Base-by-base conservation (phyloP, 1,140 invertebrate genomes). In the Saccostrea cuccullata region DNA sequence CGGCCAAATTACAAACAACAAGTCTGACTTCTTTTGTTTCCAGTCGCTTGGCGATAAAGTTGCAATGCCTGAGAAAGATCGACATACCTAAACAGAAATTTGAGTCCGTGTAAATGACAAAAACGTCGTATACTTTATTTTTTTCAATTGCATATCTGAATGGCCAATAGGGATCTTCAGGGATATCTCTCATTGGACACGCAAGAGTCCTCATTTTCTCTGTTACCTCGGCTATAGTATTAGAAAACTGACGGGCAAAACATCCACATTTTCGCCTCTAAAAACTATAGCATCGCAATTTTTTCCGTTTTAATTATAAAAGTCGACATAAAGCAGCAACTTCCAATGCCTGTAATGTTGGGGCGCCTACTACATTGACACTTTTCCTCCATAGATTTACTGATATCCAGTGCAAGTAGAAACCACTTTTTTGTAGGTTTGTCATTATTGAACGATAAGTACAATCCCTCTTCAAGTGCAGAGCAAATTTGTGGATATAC, bases 381-480 rank as follows among this genome's bases (percentile, higher is more conserved):
- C 90, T 40, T 20, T n/a, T 91, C 93, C 73, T 93, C 86, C 94
- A 95, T 95, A 64, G 94, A 92, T 88, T 95, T 94, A 84, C 95
- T 95, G 58, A 96, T 95, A 89, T 96, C 96, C n/a, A 97, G 94
- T 36, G 96, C 96, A 26, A 97, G 91, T 84, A 96, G 93, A 90
- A 96, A 96, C 47, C 95, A 94, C 87, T 96, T 95, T 8, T 94
- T 93, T 2, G 96, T 96, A 23, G 96, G n/a, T 2, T 23, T 73
- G 67, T 30, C 12, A 30, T 23, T 12, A 9, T 73, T 0, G 26
- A 73, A 73, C 2, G 67, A 73, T 9, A 73, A 73, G 26, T 73
- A 73, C 0, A 73, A 23, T 0, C 23, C 67, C 11, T 73, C 67
- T 73, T 73, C 67, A 26, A 73, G 67, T n/a, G 23, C 23, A 23